These are phyloP conservation scores for Tipula unca DNA, from an alignment of 2,888 invertebrate species.

Conservation along the genomic window DNA sequence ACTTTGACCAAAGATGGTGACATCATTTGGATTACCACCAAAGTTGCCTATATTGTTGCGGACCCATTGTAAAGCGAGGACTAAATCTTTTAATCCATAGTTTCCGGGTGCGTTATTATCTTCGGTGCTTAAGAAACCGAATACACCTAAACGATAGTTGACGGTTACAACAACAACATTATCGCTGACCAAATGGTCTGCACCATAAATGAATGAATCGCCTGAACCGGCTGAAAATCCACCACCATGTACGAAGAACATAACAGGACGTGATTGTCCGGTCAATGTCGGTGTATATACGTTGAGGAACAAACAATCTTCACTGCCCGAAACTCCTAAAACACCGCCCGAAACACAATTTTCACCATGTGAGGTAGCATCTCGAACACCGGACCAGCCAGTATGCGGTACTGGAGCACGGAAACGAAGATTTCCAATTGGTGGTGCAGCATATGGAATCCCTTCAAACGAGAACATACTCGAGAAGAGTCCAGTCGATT, in stretches of 20 bases:
- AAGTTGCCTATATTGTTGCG: constrained; percentile 56
- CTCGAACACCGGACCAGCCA: constrained; percentile 23
- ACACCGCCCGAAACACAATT: constrained; percentile 20
- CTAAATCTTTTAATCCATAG: constrained; percentile 61
- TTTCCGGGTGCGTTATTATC: constrained; percentile 58
- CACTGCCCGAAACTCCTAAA: background rate
- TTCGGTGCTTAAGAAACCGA: constrained; percentile 63
- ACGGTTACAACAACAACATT: constrained; percentile 25
- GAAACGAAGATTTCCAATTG: constrained; percentile 23
- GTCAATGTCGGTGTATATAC: constrained; percentile 23
- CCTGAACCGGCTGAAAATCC: constrained; percentile 24
- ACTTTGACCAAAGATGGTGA: constrained; percentile 50
- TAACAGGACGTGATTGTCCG: constrained; percentile 18
- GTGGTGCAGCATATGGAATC: constrained; percentile 25
- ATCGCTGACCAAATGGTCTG: constrained; percentile 24
- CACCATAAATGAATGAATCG: constrained; percentile 23
- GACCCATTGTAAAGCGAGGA: constrained; percentile 57
- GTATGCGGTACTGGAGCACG: constrained; percentile 23
- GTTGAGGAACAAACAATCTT: constrained; percentile 25
- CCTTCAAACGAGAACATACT: constrained; percentile 20
- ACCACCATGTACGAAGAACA: constrained; percentile 25
- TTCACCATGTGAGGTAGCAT: constrained; percentile 21
- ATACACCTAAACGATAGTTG: constrained; percentile 25
- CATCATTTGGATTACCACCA: constrained; percentile 57
- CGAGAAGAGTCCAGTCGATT: constrained; percentile 20